Conservation (phyloP, 1,140 invertebrate species). For the Laupala kohalensis region DNA sequence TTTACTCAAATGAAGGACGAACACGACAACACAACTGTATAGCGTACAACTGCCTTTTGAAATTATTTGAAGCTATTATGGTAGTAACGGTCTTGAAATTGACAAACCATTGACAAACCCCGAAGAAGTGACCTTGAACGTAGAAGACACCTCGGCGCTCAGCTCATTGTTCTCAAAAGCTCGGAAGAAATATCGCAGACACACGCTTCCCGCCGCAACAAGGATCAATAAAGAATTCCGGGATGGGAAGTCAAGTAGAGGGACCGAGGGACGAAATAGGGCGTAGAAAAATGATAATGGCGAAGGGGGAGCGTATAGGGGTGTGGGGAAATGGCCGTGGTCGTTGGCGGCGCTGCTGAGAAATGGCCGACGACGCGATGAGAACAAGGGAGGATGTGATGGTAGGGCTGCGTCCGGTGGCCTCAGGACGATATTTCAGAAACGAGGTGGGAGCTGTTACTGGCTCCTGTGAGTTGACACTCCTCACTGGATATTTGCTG, state of each 20-base stretch:
- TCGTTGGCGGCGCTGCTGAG: neutral
- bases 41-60: no score
- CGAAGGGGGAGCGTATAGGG: neutral
- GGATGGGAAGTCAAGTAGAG: neutral
- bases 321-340: no score
- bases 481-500: neutral
- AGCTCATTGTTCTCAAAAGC: no score
- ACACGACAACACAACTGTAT: no score
- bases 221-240: neutral
- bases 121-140: no score
- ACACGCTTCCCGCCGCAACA: neutral
- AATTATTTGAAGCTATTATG: no score
- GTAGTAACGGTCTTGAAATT: no score
- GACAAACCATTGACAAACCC: no score
- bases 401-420: no score
- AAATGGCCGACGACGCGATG: neutral
- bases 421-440: neutral
- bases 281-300: neutral
- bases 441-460: neutral
- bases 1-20: no score
- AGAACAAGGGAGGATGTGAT: neutral
- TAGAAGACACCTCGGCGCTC: no score
- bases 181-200: neutral
- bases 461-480: neutral
- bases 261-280: neutral